Base-by-base conservation (phyloP, 2,888 invertebrate genomes). In the Campoplex nolae region DNA sequence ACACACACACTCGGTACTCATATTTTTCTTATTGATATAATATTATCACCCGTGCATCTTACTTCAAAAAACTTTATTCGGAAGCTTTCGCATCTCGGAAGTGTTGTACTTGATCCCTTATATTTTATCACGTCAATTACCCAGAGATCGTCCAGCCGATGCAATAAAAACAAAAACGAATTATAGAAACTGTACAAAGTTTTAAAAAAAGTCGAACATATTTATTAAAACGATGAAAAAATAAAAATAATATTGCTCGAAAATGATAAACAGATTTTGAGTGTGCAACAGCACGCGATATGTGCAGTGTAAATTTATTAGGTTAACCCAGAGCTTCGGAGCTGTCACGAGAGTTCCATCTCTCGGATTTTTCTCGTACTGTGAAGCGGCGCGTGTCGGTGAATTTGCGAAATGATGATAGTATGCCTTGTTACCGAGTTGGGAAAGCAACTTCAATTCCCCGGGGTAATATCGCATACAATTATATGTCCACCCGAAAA, bases 381-480 rank as follows among this genome's bases (percentile, higher is more conserved):
- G 54, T 38, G 38, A 13, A n/a, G 11, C 32, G 48, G 6, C 32
- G 48, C 54, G 4, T 9, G 54, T 35, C 38, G 18, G 62, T 67
- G 83, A 80, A 86, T 68, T 68, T 78, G 78, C 62, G 74, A 65
- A 23, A 23, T 23, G 88, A 88, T 92, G 92, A 93, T 93, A 92
- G 91, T 93, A 93, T 93, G 92, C 92, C 93, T 94, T 93, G 93
- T 93, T 93, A 93, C 93, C 92, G 93, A 90, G 92, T 88, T 89
- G 89, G 89, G 89, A 91, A 89, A 88, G 89, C 90, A 85, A 89
- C 88, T 93, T 18, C 18, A 35, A 54, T 3, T 74, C 94, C 93
- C 94, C 78, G 85, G 94, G 94, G 94, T 94, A 94, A 94, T 94
- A 93, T 93, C 92, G 91, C 91, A 93, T 94, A 94, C 94, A 94